Percentiles rank a stretch among this genome's conserved stretches.
Conservation (phyloP, 2,888 invertebrate species). For the Idaea biselata region DNA sequence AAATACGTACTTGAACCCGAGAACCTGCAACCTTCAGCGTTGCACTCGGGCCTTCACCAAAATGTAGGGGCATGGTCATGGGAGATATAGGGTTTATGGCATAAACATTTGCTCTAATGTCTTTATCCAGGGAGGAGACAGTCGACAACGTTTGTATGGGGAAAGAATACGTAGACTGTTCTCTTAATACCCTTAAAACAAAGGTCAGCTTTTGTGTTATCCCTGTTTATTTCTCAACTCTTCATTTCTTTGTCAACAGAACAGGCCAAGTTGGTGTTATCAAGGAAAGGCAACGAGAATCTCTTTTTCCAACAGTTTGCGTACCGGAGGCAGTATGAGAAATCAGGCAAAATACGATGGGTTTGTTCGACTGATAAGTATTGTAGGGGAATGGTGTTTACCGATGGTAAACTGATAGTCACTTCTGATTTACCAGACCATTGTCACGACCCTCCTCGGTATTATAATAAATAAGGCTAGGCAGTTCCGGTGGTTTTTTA, state of each 20-base stretch:
- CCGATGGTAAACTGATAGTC: slow-evolving; percentile 36
- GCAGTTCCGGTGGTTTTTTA: no score
- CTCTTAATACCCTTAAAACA: no score
- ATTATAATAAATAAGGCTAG: slow-evolving; percentile 34
- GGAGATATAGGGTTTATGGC: no score
- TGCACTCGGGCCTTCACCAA: no score
- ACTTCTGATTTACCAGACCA: slow-evolving; percentile 39
- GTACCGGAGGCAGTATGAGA: slow-evolving; percentile 44
- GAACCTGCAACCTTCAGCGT: no score
- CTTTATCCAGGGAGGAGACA: no score
- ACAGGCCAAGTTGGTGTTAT: slow-evolving; percentile 38
- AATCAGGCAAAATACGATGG: slow-evolving; percentile 38
- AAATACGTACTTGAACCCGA: no score
- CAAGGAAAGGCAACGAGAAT: slow-evolving; percentile 49
- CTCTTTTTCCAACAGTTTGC: slow-evolving; percentile 45
- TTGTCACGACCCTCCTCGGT: slow-evolving; percentile 44
- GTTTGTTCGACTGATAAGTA: slow-evolving; percentile 48
- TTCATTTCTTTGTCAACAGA: slow-evolving; percentile 23
- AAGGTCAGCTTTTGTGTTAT: no score
- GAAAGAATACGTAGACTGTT: no score
- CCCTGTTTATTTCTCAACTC: neutral
- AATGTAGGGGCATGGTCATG: no score
- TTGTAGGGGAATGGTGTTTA: slow-evolving; percentile 45
- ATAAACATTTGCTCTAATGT: no score
- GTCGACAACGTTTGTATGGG: no score